Evolutionary conservation across 2,113 vertebrate genomes (phyloP).

Genomic region (Saccopteryx bilineata): DNA sequence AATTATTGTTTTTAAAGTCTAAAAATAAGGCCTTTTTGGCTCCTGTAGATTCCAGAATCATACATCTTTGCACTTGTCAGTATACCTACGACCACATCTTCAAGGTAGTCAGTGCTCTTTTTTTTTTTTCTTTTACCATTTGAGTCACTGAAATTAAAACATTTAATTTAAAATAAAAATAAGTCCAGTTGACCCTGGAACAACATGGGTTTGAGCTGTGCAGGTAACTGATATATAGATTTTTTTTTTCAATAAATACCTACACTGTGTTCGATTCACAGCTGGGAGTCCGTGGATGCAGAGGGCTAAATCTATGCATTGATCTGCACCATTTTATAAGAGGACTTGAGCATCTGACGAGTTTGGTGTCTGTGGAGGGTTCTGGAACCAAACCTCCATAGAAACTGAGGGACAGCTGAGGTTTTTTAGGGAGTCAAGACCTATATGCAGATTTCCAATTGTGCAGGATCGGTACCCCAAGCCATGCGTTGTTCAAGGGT

Average conservation of each 20-base stretch:
- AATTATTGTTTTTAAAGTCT: slow-evolving; percentile 28
- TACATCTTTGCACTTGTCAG: background rate
- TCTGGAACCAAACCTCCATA: background rate
- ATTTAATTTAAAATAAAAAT: background rate
- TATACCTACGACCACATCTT: background rate
- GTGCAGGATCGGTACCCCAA: background rate
- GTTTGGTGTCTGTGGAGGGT: too few relatives aligned
- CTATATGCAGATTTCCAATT: background rate
- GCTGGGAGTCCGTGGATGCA: background rate
- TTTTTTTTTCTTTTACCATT: slow-evolving; percentile 5
- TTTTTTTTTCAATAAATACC: background rate
- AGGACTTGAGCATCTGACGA: too few relatives aligned
- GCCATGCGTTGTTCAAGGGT: background rate
- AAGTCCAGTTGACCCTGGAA: background rate
- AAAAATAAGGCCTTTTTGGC: background rate
- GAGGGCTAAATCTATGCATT: background rate
- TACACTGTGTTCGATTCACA: background rate
- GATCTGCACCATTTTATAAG: background rate
- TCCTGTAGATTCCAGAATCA: background rate
- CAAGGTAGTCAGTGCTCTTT: background rate
- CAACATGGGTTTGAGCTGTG: background rate
- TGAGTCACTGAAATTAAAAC: background rate
- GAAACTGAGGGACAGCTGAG: too few relatives aligned
- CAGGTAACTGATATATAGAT: background rate
- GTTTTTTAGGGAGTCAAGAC: background rate